Evolutionary conservation across 2,797 vertebrate species (phyloP), one percentile per base, ranked within the genome.

Genomic region (Aratinga solstitialis): DNA sequence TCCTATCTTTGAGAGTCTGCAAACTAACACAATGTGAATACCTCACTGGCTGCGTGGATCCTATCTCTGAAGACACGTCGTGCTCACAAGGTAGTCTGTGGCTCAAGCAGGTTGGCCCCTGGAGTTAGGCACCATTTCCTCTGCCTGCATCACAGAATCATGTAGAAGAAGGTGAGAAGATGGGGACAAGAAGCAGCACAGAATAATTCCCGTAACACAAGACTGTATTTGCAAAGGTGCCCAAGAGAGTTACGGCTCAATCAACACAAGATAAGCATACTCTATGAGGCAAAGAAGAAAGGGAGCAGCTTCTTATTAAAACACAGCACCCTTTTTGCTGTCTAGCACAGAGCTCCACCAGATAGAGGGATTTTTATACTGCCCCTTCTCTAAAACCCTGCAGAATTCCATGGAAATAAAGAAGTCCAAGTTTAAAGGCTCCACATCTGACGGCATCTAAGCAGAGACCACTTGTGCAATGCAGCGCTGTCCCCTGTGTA

Each of bases 221-320:
- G 80, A 10, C 59, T 43, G 74, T 90, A 4, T 95, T 95, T 96
- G 93, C 63, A 30, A 50, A 94, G 71, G 83, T 61, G 88, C 95
- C 96, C 56, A 1, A 23, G 96, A 93, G 90, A 96, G 40, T 73
- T 82, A 42, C 1, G 0, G 86, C 91, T 96, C 94, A 74, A 73
- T 68, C 94, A 90, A 79, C 85, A 93, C 0, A 0, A 92, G 93
- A 87, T 13, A 22, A 77, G 56, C 91, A 47, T 18, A 56, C 51
- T 96, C 91, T 27, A 29, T 2, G 19, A 94, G 91, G 86, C 58
- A 92, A 34, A 90, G 83, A 94, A 94, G 74, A 95, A 89, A 94
- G 61, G 91, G 24, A 96, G 90, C 61, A 84, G 80, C 86, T 95
- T 75, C 91, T 94, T 94, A 87, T 51, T 76, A 90, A 94, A 89